These are phyloP conservation scores for Prionchulus punctatus DNA, from an alignment of 2,888 invertebrate genomes.

Conservation along the genomic window DNA sequence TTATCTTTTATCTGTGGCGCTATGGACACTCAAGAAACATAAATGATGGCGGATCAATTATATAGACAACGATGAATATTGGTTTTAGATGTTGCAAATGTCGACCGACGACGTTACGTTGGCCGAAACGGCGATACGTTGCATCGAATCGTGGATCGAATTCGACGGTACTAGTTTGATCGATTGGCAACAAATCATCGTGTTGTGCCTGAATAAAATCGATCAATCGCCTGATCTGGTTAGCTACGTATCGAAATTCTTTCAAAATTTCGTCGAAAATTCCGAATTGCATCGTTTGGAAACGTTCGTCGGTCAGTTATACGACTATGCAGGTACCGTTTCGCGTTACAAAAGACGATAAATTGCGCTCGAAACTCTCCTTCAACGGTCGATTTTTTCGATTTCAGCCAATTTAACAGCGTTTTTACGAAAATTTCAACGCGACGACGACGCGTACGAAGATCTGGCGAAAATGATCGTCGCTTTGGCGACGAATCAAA, in stretches of 20 bases:
- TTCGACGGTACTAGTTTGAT: neutral
- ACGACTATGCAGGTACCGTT: neutral
- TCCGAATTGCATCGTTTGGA: neutral
- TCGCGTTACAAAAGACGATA: too few relatives aligned
- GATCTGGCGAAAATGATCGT: neutral
- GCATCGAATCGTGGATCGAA: neutral
- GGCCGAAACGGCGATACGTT: neutral
- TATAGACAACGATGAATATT: too few relatives aligned
- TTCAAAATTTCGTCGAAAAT: neutral
- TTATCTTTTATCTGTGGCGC: neutral
- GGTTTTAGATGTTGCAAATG: neutral
- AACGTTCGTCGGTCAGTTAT: neutral
- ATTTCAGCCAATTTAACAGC: neutral
- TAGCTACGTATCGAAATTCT: neutral
- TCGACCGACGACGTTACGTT: neutral
- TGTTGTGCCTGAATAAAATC: neutral
- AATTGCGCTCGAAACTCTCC: too few relatives aligned
- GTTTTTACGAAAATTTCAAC: neutral
- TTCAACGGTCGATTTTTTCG: neutral
- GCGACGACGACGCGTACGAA: neutral
- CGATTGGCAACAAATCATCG: neutral
- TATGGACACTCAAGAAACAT: neutral
- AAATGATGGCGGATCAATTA: too few relatives aligned
- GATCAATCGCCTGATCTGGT: neutral
- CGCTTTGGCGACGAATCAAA: neutral